These are phyloP conservation scores for Tenthredo mesomela DNA, from an alignment of 2,888 invertebrate species.

Conservation along the genomic window DNA sequence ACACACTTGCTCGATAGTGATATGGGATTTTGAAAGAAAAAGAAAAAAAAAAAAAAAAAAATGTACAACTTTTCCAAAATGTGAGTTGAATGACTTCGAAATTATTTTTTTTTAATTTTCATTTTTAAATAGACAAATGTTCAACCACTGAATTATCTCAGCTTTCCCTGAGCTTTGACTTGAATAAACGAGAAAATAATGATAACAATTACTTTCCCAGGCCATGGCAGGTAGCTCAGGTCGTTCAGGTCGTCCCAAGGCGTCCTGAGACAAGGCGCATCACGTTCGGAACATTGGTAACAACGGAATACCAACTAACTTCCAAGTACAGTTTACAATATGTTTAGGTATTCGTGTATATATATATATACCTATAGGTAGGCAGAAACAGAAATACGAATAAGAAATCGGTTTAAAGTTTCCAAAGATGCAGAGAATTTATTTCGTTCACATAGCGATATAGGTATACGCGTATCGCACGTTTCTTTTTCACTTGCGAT, in stretches of 20 bases:
- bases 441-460: neutral
- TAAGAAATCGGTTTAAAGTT: constrained; percentile 38
- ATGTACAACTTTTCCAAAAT: neutral
- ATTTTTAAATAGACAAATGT: neutral
- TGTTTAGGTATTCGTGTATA: constrained; percentile 23
- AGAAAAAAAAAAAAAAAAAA: too few relatives aligned
- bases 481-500: neutral
- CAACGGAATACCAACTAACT: constrained; percentile 43
- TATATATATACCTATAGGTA: neutral
- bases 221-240: constrained; percentile 22
- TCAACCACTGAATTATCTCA: neutral
- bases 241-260: constrained; percentile 43
- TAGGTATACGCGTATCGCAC: neutral
- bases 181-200: constrained; percentile 22
- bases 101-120: too few relatives aligned
- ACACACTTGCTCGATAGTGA: neutral
- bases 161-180: neutral
- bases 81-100: too few relatives aligned
- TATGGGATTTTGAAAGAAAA: neutral
- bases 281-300: constrained; percentile 43
- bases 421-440: constrained; percentile 51
- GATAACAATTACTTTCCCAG: constrained; percentile 47
- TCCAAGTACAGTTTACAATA: neutral
- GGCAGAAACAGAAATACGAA: constrained; percentile 20
- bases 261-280: constrained; percentile 6